A percentile compares a stretch with the other conserved stretches of the same genome.
Conservation (phyloP, 1,140 invertebrate species). For the Monomorium pharaonis region DNA sequence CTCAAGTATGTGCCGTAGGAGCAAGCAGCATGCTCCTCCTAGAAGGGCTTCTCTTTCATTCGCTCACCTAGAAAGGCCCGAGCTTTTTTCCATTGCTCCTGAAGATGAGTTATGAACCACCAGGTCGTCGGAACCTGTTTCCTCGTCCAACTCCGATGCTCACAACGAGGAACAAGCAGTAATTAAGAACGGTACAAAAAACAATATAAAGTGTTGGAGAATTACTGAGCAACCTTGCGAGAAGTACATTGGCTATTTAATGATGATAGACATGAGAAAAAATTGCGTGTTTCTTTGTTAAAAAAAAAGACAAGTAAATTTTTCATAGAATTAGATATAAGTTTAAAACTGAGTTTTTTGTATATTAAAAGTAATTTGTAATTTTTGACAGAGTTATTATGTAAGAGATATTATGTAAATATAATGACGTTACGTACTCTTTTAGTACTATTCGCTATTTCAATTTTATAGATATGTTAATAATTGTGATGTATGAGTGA, state of each 20-base stretch:
- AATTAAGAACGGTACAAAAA: constrained; percentile 73
- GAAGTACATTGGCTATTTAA: constrained; percentile 34
- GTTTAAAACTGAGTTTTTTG: neutral
- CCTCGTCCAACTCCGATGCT: constrained; percentile 64
- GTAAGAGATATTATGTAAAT: neutral
- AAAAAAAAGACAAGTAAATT: neutral
- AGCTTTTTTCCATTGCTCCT: constrained; percentile 68
- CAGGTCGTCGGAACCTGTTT: constrained; percentile 69
- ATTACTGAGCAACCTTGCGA: constrained; percentile 54
- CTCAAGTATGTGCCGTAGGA: constrained; percentile 83
- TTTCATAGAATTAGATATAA: neutral
- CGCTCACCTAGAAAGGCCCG: constrained; percentile 61
- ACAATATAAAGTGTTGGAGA: constrained; percentile 39
- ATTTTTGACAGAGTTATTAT: neutral
- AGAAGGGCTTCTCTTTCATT: constrained; percentile 30
- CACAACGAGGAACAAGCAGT: constrained; percentile 66
- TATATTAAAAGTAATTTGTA: neutral
- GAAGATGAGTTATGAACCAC: constrained; percentile 83
- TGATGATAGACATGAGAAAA: neutral
- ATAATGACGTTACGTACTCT: neutral
- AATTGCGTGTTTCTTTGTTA: neutral
- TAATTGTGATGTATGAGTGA: neutral
- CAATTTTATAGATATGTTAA: neutral
- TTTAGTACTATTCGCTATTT: neutral
- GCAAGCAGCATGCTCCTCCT: constrained; percentile 60